phyloP scores from a whole-genome alignment of 2,797 vertebrate species.

The Leptatherina wallacei region DNA sequence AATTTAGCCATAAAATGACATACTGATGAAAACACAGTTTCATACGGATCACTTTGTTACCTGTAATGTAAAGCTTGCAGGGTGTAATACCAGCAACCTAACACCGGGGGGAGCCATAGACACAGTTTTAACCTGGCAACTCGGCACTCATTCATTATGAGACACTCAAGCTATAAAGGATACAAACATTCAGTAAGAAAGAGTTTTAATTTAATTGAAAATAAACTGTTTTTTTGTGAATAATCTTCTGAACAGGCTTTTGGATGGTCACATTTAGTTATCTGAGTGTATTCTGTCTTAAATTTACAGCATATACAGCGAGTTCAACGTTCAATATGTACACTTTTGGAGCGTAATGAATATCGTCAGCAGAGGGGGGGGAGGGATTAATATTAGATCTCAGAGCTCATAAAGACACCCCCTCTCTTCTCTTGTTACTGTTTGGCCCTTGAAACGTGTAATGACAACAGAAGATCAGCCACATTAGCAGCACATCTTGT shows the following conservation, averaged over 20 bases:
- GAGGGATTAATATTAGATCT: background rate
- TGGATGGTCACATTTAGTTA: background rate
- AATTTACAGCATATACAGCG: background rate
- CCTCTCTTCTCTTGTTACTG: background rate
- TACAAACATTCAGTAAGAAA: background rate
- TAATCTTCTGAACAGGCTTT: background rate
- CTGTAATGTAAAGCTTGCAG: background rate
- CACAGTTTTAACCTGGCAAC: conserved; percentile 20
- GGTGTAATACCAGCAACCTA: conserved; percentile 9
- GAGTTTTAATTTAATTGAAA: conserved; percentile 1
- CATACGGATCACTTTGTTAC: background rate
- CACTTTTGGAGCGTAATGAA: background rate
- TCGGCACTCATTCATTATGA: too few species aligned
- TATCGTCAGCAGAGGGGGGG: background rate
- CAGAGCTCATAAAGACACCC: background rate
- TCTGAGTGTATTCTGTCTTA: background rate
- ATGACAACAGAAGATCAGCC: background rate
- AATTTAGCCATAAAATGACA: too few species aligned
- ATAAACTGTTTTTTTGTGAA: background rate
- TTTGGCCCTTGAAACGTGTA: background rate
- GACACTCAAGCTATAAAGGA: background rate
- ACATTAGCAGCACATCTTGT: background rate
- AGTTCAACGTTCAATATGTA: background rate
- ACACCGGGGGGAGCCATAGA: conserved; percentile 56
- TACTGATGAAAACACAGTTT: background rate